These are phyloP conservation scores for Dendrocincla fuliginosa DNA, from an alignment of 2,797 vertebrate genomes.

Conservation along the genomic window DNA sequence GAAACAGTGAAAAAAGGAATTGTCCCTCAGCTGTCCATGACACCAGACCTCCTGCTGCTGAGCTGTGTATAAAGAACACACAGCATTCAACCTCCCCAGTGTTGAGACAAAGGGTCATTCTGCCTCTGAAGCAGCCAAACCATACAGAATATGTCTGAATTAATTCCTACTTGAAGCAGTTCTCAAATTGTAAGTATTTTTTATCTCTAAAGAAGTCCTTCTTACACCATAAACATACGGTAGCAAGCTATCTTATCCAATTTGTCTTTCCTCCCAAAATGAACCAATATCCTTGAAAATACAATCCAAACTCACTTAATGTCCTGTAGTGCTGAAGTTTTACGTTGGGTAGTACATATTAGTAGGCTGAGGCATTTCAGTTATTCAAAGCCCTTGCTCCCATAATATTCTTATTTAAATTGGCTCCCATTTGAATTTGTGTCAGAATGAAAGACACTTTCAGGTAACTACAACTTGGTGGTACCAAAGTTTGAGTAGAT, in stretches of 20 bases:
- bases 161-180: background rate
- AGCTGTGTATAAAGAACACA: background rate
- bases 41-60: accelerated
- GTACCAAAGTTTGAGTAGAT: background rate
- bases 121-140: background rate
- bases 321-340: background rate
- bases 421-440: background rate
- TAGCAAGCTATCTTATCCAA: background rate
- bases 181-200: background rate
- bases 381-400: background rate
- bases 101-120: background rate
- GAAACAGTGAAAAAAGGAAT: background rate
- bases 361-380: background rate
- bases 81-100: background rate
- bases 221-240: background rate
- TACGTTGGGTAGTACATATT: background rate
- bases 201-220: background rate
- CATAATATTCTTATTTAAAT: background rate
- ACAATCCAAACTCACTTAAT: background rate
- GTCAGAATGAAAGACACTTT: background rate
- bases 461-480: background rate
- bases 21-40: background rate
- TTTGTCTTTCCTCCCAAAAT: background rate
- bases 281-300: background rate
- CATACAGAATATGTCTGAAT: background rate